phyloP scores from a whole-genome alignment of 2,797 vertebrate genomes.

The Poecile montanus region DNA sequence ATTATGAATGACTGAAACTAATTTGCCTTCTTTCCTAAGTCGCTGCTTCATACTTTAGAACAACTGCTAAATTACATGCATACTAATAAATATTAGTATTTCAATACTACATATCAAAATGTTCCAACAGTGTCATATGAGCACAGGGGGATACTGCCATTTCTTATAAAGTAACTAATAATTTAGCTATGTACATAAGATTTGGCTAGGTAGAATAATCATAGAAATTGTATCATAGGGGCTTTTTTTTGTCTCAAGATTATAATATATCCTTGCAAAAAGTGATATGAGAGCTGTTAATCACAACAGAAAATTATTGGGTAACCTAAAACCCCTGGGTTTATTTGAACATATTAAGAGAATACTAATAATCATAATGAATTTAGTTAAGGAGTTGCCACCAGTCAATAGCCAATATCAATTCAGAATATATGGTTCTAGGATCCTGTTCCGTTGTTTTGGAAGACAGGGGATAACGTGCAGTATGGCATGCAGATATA shows the following conservation, averaged over 20 bases:
- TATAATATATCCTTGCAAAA: background rate
- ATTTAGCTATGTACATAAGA: background rate
- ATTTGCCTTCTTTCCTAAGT: background rate
- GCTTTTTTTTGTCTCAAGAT: background rate
- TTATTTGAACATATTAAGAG: background rate
- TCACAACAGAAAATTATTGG: background rate
- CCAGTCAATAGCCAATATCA: background rate
- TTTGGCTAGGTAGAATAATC: background rate
- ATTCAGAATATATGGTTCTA: background rate
- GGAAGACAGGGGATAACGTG: background rate
- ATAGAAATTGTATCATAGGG: background rate
- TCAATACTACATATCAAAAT: background rate
- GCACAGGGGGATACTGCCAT: background rate
- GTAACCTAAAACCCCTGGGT: background rate
- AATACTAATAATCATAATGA: background rate
- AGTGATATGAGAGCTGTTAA: background rate
- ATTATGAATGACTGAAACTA: background rate
- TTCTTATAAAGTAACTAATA: background rate
- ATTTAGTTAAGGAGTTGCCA: background rate
- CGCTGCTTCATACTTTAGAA: background rate
- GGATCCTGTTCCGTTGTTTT: background rate
- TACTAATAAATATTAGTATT: background rate
- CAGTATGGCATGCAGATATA: background rate
- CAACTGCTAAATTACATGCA: background rate
- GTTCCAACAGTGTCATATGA: background rate